These are phyloP conservation scores for Bugula neritina DNA, from an alignment of 2,888 invertebrate genomes.

Conservation along the genomic window DNA sequence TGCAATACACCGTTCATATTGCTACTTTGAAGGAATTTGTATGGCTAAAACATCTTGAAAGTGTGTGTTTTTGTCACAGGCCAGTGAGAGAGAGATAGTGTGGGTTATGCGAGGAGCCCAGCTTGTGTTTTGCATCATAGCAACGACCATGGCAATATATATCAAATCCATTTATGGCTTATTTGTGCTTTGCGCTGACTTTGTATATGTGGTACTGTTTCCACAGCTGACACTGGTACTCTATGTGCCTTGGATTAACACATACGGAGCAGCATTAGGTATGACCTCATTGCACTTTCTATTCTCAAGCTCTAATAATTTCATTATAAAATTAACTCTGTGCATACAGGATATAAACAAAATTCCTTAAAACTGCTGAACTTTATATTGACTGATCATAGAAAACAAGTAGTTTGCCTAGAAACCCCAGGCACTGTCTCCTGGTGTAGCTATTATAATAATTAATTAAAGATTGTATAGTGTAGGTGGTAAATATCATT, in stretches of 20 bases:
- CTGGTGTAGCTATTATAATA: too few species aligned
- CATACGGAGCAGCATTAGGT: conserved; percentile 79
- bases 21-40: too few species aligned
- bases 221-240: conserved; percentile 96
- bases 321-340: too few species aligned
- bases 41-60: too few species aligned
- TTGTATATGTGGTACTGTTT: conserved; percentile 96
- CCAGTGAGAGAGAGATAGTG: conserved; percentile 90
- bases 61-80: conserved; percentile 57
- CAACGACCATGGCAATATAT: conserved; percentile 87
- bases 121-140: conserved; percentile 83
- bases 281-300: background rate
- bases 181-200: conserved; percentile 97
- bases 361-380: too few species aligned
- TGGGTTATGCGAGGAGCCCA: conserved; percentile 83
- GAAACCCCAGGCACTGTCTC: too few species aligned
- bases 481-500: too few species aligned
- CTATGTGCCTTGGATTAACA: conserved; percentile 82
- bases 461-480: too few species aligned
- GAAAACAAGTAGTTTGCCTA: too few species aligned
- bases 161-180: conserved; percentile 96
- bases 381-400: too few species aligned
- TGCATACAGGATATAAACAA: too few species aligned
- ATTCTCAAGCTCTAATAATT: background rate
- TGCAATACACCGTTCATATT: too few species aligned